Evolutionary conservation across 2,888 invertebrate species (phyloP).

Genomic region (Pheosia tremula): DNA sequence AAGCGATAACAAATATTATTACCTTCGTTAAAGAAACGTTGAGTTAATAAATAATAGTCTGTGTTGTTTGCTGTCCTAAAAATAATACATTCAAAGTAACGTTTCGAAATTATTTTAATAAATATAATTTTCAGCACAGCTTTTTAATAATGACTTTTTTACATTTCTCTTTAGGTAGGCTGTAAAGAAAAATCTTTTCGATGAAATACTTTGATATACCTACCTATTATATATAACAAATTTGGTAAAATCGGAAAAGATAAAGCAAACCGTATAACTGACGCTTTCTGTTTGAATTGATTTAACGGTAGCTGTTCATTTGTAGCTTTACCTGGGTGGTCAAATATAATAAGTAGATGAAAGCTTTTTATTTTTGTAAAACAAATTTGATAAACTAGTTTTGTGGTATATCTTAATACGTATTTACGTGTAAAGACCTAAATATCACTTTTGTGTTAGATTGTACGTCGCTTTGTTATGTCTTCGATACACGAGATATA

Average conservation of each 20-base stretch:
- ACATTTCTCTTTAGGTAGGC: neutral
- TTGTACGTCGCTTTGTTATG: neutral
- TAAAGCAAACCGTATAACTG: conserved; percentile 33
- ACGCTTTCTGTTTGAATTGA: conserved; percentile 22
- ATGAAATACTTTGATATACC: conserved; percentile 16
- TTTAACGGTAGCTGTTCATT: conserved; percentile 27
- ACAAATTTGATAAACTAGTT: neutral
- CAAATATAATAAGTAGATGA: neutral
- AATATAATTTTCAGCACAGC: too few species aligned
- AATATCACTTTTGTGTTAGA: neutral
- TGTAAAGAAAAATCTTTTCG: neutral
- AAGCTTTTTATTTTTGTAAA: conserved; percentile 2
- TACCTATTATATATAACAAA: conserved; percentile 14
- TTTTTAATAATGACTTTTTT: too few species aligned
- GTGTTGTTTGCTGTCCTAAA: too few species aligned
- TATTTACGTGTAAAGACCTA: too few species aligned
- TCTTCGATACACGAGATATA: conserved; percentile 8
- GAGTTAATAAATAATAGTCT: too few species aligned
- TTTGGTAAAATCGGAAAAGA: conserved; percentile 27
- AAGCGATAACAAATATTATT: conserved; percentile 1
- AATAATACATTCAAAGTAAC: too few species aligned
- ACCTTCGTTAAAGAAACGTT: too few species aligned
- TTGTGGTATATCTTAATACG: neutral
- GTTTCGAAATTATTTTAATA: too few species aligned
- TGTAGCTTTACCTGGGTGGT: neutral